A percentile compares a stretch with the other conserved stretches of the same genome.
Conservation (phyloP, 2,113 vertebrate species). For the Chinchilla lanigera region DNA sequence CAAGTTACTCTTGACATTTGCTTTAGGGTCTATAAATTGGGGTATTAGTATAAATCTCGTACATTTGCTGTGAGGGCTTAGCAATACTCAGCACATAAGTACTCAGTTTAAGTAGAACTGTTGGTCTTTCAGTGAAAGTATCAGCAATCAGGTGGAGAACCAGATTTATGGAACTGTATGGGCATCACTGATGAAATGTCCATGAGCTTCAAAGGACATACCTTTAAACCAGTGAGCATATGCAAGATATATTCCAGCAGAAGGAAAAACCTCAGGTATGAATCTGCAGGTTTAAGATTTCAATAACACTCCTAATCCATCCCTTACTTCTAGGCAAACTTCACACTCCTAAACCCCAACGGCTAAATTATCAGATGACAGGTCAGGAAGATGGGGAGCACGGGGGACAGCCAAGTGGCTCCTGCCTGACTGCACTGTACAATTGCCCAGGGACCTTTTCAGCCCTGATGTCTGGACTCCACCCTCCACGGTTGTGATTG, state of each 20-base stretch:
- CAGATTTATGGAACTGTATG: background rate
- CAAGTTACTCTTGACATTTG: background rate
- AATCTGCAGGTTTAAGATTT: constrained; percentile 14
- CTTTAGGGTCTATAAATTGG: background rate
- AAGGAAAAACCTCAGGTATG: background rate
- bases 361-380: background rate
- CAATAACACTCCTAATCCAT: background rate
- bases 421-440: background rate
- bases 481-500: background rate
- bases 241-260: background rate
- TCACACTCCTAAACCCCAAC: background rate
- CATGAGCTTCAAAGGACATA: background rate
- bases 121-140: background rate
- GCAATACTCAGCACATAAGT: background rate
- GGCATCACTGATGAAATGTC: background rate
- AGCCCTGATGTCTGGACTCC: background rate
- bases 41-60: background rate
- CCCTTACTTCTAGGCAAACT: background rate
- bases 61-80: background rate
- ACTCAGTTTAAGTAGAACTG: background rate
- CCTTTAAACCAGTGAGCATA: background rate
- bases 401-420: background rate
- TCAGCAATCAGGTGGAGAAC: background rate
- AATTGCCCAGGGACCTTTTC: background rate
- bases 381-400: background rate